A percentile compares a stretch with the other conserved stretches of the same genome.
phyloP scores from a whole-genome alignment of 2,113 vertebrate species.

The Pteronura brasiliensis region DNA sequence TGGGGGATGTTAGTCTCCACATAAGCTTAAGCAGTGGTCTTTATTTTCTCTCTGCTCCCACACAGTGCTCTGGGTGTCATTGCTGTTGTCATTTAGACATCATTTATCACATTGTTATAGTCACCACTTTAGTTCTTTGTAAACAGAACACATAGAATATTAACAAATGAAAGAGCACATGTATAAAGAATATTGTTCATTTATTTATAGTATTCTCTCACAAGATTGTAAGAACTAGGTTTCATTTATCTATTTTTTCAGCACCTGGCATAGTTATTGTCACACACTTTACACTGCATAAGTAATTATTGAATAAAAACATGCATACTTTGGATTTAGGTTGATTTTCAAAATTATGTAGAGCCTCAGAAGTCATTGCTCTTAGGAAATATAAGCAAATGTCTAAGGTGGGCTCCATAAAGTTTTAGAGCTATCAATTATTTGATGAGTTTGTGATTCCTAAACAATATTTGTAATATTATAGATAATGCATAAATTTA shows the following conservation, averaged over 20 bases:
- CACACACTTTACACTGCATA: neutral
- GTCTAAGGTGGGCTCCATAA: neutral
- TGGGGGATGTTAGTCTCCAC: neutral
- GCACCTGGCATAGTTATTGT: neutral
- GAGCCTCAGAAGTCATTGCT: neutral
- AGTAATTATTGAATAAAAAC: neutral
- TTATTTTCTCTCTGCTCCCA: neutral
- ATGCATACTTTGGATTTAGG: neutral
- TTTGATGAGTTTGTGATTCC: neutral
- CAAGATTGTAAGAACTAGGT: neutral
- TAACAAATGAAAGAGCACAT: neutral
- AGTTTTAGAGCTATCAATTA: neutral
- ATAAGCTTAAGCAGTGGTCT: neutral
- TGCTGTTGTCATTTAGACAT: neutral
- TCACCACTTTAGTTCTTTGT: neutral
- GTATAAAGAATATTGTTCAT: neutral
- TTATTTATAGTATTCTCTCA: neutral
- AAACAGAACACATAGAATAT: neutral
- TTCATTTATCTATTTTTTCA: neutral
- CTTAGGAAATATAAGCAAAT: neutral
- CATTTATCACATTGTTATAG: neutral
- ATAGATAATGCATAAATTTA: neutral
- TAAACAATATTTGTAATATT: neutral
- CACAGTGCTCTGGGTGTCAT: rapidly evolving
- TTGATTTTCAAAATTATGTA: neutral